phyloP scores from a whole-genome alignment of 53 echinoderm and acorn worm species.

The Astropecten irregularis region DNA sequence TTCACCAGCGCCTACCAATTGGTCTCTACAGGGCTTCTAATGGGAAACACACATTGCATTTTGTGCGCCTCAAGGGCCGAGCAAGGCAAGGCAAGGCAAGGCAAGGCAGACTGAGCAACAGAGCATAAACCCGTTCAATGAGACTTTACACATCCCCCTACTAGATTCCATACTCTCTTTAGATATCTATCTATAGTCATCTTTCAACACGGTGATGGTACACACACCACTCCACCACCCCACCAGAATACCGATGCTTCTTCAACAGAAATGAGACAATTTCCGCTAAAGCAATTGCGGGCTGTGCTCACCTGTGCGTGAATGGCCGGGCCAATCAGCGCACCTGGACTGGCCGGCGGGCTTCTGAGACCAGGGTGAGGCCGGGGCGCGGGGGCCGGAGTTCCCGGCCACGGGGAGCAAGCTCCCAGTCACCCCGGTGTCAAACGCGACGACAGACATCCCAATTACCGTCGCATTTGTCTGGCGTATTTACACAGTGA shows the following conservation, averaged over 20 bases:
- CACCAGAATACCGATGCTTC: constrained; percentile 9
- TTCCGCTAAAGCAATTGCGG: constrained; percentile 14
- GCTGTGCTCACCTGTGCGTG: constrained; percentile 25
- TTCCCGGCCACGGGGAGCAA: too few species aligned
- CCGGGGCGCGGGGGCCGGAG: too few species aligned
- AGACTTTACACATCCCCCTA: too few species aligned
- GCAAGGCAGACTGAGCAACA: background rate
- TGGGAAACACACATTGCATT: constrained; percentile 54
- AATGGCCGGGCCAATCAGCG: background rate
- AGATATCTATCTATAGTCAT: too few species aligned
- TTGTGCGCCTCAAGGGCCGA: constrained; percentile 2
- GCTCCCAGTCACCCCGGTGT: too few species aligned
- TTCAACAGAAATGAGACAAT: constrained; percentile 22
- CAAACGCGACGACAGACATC: constrained; percentile 37
- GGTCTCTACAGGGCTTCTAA: constrained; percentile 49
- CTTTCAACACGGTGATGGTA: too few species aligned
- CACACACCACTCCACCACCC: too few species aligned
- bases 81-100: too few species aligned
- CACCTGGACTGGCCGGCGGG: constrained; percentile 42
- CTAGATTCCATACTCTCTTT: too few species aligned
- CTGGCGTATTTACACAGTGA: constrained; percentile 80
- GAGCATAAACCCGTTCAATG: too few species aligned
- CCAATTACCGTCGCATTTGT: constrained; percentile 90
- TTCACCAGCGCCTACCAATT: constrained; percentile 55
- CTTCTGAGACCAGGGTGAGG: background rate